Evolutionary conservation across 2,113 vertebrate species (phyloP), one percentile per base, ranked within the genome.

Genomic region (Syngnathus typhle): DNA sequence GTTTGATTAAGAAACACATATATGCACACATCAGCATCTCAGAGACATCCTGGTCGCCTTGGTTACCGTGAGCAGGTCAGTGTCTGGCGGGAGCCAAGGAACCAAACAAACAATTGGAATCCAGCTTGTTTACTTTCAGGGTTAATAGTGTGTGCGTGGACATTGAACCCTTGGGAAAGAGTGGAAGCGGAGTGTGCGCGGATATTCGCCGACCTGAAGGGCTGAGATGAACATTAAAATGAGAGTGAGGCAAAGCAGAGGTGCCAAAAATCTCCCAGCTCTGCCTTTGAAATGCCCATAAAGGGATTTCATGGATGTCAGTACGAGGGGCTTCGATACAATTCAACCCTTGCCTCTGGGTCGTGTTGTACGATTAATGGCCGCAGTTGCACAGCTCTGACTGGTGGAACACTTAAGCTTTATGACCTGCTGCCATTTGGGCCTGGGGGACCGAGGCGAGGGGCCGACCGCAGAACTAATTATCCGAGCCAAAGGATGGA

Each of bases 351-450:
- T 65, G 76, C 81, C 78, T 71, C 78, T 71, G 76, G 47, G 82
- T 77, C 69, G 78, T 82, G 87, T 84, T 77, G 82, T 83, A 90
- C 82, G 58, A 78, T 94, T 93, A 93, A 92, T 90, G 91, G 88
- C 84, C 80, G 79, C 77, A 80, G 70, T 79, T 82, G 86, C 85
- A 67, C 71, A 32, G 73, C 87, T 84, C 86, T 87, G 88, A 80
- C 91, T 94, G 93, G 87, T 93, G 92, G 91, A 95, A 92, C 81
- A 88, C 90, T 93, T 94, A 92, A 84, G 76, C 80, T 89, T 93
- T 90, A 89, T 90, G 92, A 93, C 89, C 88, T 89, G 90, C 87
- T 84, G 89, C 86, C 86, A 85, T 89, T 91, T 85, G 88, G 88
- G 86, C 85, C 88, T 89, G 86, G 88, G 88, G 84, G 83, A 83